A percentile compares a stretch with the other conserved stretches of the same genome.
Conservation (phyloP, 2,113 vertebrate genomes). For the Pelvicachromis taeniatus region DNA sequence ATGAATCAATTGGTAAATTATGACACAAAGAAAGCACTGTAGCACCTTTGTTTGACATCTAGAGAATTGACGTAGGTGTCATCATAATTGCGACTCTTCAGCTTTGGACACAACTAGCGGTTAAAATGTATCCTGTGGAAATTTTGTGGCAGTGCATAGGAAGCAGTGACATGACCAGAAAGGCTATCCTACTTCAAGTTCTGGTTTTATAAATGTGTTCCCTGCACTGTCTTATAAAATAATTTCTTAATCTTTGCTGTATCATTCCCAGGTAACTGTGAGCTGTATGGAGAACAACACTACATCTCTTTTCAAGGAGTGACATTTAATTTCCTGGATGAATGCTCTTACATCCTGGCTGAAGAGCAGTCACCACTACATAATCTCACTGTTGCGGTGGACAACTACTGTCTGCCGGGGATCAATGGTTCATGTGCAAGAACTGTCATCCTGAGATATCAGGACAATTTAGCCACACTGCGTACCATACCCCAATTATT, state of each 20-base stretch:
- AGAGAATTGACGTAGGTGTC: too few relatives aligned
- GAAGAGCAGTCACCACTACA: slow-evolving; percentile 53
- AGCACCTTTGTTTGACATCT: too few relatives aligned
- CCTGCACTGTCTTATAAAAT: background rate
- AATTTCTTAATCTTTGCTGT: background rate
- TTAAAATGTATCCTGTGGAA: too few relatives aligned
- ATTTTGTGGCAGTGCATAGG: too few relatives aligned
- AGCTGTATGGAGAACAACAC: slow-evolving; percentile 73
- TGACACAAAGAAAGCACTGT: too few relatives aligned
- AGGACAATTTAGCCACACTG: slow-evolving; percentile 46
- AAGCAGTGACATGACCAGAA: background rate
- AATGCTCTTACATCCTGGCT: slow-evolving; percentile 70
- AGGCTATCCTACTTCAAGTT: background rate
- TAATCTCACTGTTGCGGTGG: slow-evolving; percentile 61
- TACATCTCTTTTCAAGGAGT: slow-evolving; percentile 67
- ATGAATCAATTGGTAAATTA: background rate
- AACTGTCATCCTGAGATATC: slow-evolving; percentile 62
- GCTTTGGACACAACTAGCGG: too few relatives aligned
- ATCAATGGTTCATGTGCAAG: slow-evolving; percentile 51
- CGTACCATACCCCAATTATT: background rate
- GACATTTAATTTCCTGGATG: slow-evolving; percentile 45
- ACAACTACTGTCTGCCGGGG: slow-evolving; percentile 46
- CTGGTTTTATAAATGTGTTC: background rate
- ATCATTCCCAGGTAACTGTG: slow-evolving; percentile 60
- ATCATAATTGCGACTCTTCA: too few relatives aligned